Conservation (phyloP, 1,140 invertebrate species). For the Euborellia annulipes region DNA sequence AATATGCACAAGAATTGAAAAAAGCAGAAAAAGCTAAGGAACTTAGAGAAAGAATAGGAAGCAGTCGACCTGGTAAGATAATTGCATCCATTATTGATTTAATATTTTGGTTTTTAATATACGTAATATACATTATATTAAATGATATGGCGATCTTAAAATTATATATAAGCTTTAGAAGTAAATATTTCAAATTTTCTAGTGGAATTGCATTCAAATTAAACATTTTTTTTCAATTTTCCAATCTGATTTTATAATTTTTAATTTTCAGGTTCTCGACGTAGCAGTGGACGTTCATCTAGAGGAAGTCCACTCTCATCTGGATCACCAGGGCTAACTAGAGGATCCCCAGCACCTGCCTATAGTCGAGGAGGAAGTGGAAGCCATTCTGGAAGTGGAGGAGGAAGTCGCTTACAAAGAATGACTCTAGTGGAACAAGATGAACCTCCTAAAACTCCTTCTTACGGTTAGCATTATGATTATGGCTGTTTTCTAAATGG, state of each 20-base stretch:
- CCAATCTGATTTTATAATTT: no score
- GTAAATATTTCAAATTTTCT: slow-evolving; percentile 5
- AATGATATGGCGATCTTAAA: not conserved
- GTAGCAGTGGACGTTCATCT: slow-evolving; percentile 38
- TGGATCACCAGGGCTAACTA: slow-evolving; percentile 13
- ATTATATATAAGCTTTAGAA: slow-evolving; percentile 2
- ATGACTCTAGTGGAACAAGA: not conserved
- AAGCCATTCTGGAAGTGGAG: slow-evolving; percentile 5
- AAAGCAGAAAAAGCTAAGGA: slow-evolving; percentile 68
- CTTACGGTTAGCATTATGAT: not conserved
- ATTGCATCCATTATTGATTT: no score
- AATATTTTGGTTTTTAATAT: not conserved
- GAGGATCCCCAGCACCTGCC: no score
- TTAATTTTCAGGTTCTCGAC: slow-evolving; percentile 28
- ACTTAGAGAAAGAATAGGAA: slow-evolving; percentile 39
- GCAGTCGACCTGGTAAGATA: slow-evolving; percentile 34
- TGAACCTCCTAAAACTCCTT: not conserved
- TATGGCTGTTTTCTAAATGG: slow-evolving; percentile 6
- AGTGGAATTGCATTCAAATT: no score
- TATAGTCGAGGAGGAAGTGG: no score
- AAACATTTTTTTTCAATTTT: no score
- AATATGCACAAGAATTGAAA: slow-evolving; percentile 64
- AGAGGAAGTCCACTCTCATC: slow-evolving; percentile 33
- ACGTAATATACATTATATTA: slow-evolving; percentile 4
- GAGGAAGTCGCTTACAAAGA: not conserved